phyloP scores from a whole-genome alignment of 2,888 invertebrate genomes.

The Alsophila aescularia region DNA sequence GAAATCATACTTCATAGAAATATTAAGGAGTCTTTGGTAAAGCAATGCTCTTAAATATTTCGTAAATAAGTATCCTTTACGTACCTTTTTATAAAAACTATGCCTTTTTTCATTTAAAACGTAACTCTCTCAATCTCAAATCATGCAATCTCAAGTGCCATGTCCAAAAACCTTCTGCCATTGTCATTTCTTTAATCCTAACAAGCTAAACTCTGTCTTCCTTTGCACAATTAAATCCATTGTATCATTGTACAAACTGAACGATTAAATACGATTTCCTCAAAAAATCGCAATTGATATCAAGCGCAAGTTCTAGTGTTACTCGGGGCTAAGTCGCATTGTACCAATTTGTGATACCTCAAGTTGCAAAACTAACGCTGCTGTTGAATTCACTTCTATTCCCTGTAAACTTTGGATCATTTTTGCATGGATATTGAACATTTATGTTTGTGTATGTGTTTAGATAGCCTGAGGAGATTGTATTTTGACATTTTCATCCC shows the following conservation, averaged over 20 bases:
- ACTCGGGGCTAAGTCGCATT: constrained; percentile 58
- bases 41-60: too few species aligned
- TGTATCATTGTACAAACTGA: constrained; percentile 48
- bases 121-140: background rate
- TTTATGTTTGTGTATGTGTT: constrained; percentile 31
- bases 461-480: constrained; percentile 73
- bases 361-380: background rate
- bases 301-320: constrained; percentile 76
- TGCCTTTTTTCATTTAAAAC: background rate
- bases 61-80: too few species aligned
- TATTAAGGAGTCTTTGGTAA: too few species aligned
- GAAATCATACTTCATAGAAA: too few species aligned
- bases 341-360: constrained; percentile 34
- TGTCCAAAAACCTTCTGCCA: constrained; percentile 30
- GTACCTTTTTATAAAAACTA: background rate
- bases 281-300: constrained; percentile 62
- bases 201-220: constrained; percentile 50
- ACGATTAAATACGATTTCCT: constrained; percentile 51
- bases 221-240: constrained; percentile 47
- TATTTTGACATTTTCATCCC: constrained; percentile 83
- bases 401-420: constrained; percentile 12
- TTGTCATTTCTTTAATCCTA: constrained; percentile 35
- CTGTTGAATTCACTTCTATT: background rate
- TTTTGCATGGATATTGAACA: constrained; percentile 21
- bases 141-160: constrained; percentile 13